Percentiles rank a stretch among this genome's conserved stretches.
Conservation (phyloP, 1,140 invertebrate species). For the Drosophila paulistorum region DNA sequence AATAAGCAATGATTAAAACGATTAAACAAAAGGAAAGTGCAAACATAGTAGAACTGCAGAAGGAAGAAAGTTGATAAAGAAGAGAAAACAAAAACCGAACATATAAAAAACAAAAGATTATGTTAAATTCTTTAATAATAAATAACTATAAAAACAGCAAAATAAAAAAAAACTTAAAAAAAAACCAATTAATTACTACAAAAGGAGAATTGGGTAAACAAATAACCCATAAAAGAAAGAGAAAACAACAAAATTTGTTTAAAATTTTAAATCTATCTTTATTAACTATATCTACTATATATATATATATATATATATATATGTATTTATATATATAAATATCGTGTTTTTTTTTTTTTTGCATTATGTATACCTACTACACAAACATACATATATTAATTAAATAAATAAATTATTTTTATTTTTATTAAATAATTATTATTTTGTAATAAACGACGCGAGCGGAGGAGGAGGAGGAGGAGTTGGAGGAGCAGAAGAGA, state of each 20-base stretch:
- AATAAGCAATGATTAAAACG: conserved; percentile 23
- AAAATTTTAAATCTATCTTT: conserved; percentile 50
- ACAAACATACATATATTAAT: conserved; percentile 61
- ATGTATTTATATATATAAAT: conserved; percentile 40
- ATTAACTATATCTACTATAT: conserved; percentile 45
- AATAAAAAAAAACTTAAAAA: conserved; percentile 13
- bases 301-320: conserved; percentile 51
- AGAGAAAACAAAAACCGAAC: conserved; percentile 33
- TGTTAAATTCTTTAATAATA: conserved; percentile 54
- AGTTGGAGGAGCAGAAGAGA: conserved; percentile 22
- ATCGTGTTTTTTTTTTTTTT: conserved; percentile 45
- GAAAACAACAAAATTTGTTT: background rate
- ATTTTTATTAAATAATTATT: conserved; percentile 76
- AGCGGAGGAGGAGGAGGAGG: conserved; percentile 10
- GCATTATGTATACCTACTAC: conserved; percentile 52
- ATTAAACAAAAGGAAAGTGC: conserved; percentile 20
- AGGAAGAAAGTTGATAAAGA: conserved; percentile 13
- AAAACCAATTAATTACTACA: conserved; percentile 20
- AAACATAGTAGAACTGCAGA: conserved; percentile 4
- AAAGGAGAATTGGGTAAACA: conserved; percentile 20
- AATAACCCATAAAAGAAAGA: background rate
- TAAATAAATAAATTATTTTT: conserved; percentile 79
- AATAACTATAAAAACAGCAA: conserved; percentile 14
- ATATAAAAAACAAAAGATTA: conserved; percentile 48
- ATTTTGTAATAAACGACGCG: conserved; percentile 68